Evolutionary conservation across 2,113 vertebrate species (phyloP).

Genomic region (Bubalus kerabau): DNA sequence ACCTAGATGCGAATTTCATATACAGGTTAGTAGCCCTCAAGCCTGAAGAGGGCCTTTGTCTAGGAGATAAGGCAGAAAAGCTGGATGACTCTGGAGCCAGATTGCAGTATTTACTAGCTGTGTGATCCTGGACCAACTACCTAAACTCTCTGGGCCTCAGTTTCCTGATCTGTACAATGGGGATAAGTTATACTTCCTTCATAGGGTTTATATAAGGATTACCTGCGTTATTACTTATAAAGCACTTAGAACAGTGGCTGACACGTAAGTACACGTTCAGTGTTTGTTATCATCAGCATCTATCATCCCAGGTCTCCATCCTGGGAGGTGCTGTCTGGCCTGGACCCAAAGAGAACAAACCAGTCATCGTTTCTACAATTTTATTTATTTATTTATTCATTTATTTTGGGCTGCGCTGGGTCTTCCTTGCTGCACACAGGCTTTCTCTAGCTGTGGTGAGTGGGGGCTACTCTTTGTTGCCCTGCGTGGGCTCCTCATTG

Average conservation of each 20-base stretch:
- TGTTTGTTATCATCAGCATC: not conserved
- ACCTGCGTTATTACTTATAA: not conserved
- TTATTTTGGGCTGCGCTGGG: not conserved
- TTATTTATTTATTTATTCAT: not conserved
- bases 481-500: not conserved
- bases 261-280: not conserved
- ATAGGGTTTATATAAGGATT: not conserved
- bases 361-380: not conserved
- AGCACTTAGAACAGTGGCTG: not conserved
- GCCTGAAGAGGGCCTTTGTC: not conserved
- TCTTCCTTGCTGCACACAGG: not conserved
- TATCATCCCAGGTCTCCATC: not conserved
- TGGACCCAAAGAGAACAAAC: not conserved
- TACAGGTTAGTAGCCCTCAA: rapidly evolving
- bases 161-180: not conserved
- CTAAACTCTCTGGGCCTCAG: not conserved
- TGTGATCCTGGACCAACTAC: not conserved
- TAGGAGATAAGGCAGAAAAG: not conserved
- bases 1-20: not conserved
- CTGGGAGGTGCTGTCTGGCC: not conserved
- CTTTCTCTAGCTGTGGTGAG: not conserved
- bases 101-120: not conserved
- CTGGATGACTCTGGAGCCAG: not conserved
- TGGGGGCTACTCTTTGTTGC: not conserved
- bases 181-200: not conserved